Conservation (phyloP, 2,113 vertebrate species). For the Cyrtonyx montezumae region DNA sequence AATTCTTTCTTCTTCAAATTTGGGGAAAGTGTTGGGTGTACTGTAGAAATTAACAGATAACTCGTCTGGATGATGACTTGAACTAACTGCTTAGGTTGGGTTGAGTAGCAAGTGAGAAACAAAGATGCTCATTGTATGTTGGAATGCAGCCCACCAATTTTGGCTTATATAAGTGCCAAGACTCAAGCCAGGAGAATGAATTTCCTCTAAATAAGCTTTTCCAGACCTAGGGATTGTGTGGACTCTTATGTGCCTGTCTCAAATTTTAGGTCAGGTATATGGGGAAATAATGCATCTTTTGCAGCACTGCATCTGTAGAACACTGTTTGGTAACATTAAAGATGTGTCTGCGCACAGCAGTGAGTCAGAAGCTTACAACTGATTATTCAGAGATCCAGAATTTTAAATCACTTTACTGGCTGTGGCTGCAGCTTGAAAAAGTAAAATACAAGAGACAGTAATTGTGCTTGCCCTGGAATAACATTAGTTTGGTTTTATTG, state of each 20-base stretch:
- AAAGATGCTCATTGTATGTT: background rate
- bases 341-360: background rate
- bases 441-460: background rate
- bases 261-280: background rate
- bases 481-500: background rate
- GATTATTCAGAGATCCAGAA: background rate
- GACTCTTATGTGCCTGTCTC: background rate
- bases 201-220: slow-evolving; percentile 19
- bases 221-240: background rate
- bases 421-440: background rate
- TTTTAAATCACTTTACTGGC: background rate
- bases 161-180: slow-evolving; percentile 7
- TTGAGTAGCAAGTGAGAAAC: background rate
- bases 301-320: background rate
- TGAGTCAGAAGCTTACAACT: background rate
- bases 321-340: background rate
- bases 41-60: background rate
- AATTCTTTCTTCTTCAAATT: slow-evolving; percentile 4
- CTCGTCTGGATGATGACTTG: background rate
- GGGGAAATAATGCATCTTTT: background rate
- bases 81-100: background rate
- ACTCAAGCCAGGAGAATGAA: background rate
- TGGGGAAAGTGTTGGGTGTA: background rate
- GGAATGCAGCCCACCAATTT: slow-evolving; percentile 1
- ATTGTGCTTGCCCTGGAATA: background rate